Percentiles rank a stretch among this genome's conserved stretches.
phyloP scores from a whole-genome alignment of 2,888 invertebrate species.

The Pecten maximus region DNA sequence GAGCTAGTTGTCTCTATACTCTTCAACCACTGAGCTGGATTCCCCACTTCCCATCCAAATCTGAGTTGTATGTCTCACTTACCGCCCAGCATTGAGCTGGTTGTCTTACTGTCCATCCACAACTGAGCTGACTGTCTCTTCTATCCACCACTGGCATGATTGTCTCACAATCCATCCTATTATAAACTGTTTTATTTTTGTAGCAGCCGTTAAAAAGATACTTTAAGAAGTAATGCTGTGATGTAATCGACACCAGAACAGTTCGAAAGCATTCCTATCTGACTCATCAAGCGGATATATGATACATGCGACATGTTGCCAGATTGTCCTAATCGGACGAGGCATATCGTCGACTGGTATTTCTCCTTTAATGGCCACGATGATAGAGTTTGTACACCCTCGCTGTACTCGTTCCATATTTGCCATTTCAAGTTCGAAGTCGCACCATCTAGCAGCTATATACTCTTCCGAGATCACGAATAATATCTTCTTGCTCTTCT shows the following conservation, averaged over 20 bases:
- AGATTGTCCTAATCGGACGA: background rate
- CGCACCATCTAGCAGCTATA: background rate
- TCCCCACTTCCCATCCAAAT: too few species aligned
- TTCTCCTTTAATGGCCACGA: background rate
- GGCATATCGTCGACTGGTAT: background rate
- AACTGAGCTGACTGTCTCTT: too few species aligned
- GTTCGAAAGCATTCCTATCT: background rate
- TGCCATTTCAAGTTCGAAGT: conserved; percentile 18
- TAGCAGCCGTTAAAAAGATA: too few species aligned
- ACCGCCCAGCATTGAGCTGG: too few species aligned
- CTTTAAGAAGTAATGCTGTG: background rate
- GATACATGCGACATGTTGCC: background rate
- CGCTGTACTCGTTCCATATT: conserved; percentile 7
- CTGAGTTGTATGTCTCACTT: too few species aligned
- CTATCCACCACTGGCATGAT: too few species aligned
- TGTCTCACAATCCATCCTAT: too few species aligned
- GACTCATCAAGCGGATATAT: background rate
- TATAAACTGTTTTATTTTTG: too few species aligned
- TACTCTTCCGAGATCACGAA: background rate
- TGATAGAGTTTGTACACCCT: background rate
- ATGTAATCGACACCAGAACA: conserved; percentile 2
- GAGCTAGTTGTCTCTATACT: too few species aligned
- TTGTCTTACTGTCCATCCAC: too few species aligned
- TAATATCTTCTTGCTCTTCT: background rate
- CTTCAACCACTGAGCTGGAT: too few species aligned